Evolutionary conservation across 37 sponge, comb jelly and placozoan species (phyloP), one percentile per base, ranked within the genome.

Genomic region (Aphrocallistes beatrix): DNA sequence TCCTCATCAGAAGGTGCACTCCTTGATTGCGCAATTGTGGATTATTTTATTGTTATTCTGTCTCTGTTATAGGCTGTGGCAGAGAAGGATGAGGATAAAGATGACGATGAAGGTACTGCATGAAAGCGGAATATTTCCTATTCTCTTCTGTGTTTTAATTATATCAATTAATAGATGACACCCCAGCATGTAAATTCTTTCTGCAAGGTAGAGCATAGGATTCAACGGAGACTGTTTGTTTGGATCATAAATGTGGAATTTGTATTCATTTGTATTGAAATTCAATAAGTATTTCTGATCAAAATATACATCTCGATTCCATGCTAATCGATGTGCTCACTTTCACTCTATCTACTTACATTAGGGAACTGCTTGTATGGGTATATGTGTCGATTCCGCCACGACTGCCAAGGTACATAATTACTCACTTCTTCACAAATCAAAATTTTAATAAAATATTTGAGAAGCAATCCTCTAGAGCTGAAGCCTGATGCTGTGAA

Each of bases 151-250:
- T 60, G 25, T 32, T 60, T 19, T 60, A 6, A 6, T 60, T 60
- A 60, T 30, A 3, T 42, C 13, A 42, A 16, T 42, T 60, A 13
- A 21, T 13, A 60, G 75, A 60, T 60, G 21, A 60, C 34, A 60
- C n/a, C 28, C 75, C 75, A 6, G 75, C 75, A 3, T 60, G 75
- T 60, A 60, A 60, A 60, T 60, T 60, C 75, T 60, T 60, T 30
- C 34, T 60, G 3, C 75, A 60, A 60, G 75, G 75, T 60, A 30
- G n/a, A 30, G 3, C n/a, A n/a, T n/a, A n/a, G n/a, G n/a, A n/a
- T n/a, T n/a, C n/a, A n/a, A n/a, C n/a, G n/a, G n/a, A n/a, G n/a
- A n/a, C n/a, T n/a, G n/a, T n/a, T n/a, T n/a, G n/a, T n/a, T n/a
- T n/a, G n/a, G n/a, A n/a, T n/a, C n/a, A n/a, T n/a, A n/a, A n/a